phyloP scores from a whole-genome alignment of 2,113 vertebrate genomes.

The Hippocampus abdominalis region DNA sequence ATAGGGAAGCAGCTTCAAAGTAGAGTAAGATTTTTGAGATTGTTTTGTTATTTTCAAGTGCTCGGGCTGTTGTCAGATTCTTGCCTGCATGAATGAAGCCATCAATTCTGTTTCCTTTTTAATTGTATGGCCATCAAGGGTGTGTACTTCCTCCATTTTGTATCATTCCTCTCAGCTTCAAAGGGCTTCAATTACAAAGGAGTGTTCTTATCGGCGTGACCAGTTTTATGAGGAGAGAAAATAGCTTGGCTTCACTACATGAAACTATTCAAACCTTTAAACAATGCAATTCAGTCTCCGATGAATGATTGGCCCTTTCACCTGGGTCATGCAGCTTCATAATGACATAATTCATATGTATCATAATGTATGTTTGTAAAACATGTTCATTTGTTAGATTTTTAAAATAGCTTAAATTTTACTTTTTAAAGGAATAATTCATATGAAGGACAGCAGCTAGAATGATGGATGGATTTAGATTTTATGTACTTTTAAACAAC shows the following conservation, averaged over 20 bases:
- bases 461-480: background rate
- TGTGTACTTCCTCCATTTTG: slow-evolving; percentile 58
- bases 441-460: no score
- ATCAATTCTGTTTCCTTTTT: slow-evolving; percentile 46
- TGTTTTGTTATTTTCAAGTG: slow-evolving; percentile 31
- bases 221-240: background rate
- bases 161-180: slow-evolving; percentile 30
- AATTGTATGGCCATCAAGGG: slow-evolving; percentile 47
- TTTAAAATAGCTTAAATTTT: background rate
- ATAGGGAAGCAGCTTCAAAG: slow-evolving; percentile 36
- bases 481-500: background rate
- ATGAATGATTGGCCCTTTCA: slow-evolving; percentile 1
- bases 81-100: slow-evolving; percentile 38
- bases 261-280: slow-evolving; percentile 8
- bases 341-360: background rate
- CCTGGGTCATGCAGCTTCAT: background rate
- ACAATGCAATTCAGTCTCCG: slow-evolving; percentile 5
- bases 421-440: no score
- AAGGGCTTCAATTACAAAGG: slow-evolving; percentile 27
- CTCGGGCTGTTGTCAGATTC: slow-evolving; percentile 14
- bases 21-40: slow-evolving; percentile 32
- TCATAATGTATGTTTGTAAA: no score
- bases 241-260: slow-evolving; percentile 28
- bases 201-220: slow-evolving; percentile 32
- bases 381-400: background rate